These are phyloP conservation scores for Fregata magnificens DNA, from an alignment of 2,113 vertebrate genomes.

Conservation along the genomic window DNA sequence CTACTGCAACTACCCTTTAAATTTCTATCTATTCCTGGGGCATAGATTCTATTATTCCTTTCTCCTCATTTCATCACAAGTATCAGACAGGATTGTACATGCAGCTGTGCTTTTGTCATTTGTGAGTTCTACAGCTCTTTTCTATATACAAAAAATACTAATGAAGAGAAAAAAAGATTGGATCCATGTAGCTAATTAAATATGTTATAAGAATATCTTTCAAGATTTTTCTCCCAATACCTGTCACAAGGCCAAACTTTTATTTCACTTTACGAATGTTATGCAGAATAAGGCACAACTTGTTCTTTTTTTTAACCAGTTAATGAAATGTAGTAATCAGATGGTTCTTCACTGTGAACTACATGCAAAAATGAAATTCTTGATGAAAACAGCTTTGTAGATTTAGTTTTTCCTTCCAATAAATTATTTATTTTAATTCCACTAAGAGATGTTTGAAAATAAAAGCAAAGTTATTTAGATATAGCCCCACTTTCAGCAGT, in stretches of 20 bases:
- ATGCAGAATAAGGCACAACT: neutral
- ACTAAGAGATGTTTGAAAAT: neutral
- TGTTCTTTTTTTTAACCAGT: neutral
- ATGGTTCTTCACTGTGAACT: neutral
- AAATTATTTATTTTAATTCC: neutral
- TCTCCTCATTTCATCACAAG: neutral
- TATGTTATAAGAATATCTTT: neutral
- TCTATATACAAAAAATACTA: neutral
- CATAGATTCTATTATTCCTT: neutral
- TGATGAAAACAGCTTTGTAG: neutral
- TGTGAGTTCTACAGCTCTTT: neutral
- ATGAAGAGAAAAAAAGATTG: neutral
- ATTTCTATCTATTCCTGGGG: neutral
- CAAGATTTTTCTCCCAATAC: neutral
- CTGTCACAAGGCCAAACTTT: neutral
- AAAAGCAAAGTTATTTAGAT: neutral
- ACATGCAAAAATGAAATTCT: neutral
- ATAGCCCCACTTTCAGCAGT: neutral
- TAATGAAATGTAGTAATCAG: neutral
- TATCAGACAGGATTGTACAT: neutral
- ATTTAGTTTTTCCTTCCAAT: neutral
- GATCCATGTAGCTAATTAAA: neutral
- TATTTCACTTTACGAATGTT: neutral
- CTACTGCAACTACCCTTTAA: neutral
- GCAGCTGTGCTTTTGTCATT: neutral